Conservation (phyloP, 2,888 invertebrate genomes). For the Suillia variegata region DNA sequence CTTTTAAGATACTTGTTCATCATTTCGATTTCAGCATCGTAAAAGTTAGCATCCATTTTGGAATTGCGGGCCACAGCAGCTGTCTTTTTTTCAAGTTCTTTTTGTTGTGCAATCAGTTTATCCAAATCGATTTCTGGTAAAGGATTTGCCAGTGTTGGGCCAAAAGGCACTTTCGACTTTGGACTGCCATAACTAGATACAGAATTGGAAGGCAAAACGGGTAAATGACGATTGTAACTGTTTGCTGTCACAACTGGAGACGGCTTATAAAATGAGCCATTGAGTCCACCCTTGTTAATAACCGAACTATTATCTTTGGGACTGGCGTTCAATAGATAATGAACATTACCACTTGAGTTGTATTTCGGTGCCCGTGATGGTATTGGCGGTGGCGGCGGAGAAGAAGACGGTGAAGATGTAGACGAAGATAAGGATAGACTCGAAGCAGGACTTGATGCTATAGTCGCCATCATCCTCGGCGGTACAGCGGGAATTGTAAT, state of each 20-base stretch:
- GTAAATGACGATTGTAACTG: neutral
- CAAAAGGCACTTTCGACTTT: neutral
- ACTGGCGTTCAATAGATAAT: slow-evolving; percentile 32
- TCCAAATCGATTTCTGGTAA: slow-evolving; percentile 42
- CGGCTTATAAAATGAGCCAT: neutral
- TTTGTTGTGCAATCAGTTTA: slow-evolving; percentile 49
- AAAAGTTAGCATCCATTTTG: slow-evolving; percentile 56
- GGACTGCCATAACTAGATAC: neutral
- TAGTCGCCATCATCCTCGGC: slow-evolving; percentile 41
- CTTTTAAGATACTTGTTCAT: slow-evolving; percentile 62
- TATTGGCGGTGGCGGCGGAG: slow-evolving; percentile 55
- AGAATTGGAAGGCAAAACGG: neutral
- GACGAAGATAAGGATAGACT: slow-evolving; percentile 56
- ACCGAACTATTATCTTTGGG: slow-evolving; percentile 15
- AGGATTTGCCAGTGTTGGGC: neutral
- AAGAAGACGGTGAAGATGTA: slow-evolving; percentile 55
- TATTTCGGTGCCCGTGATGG: slow-evolving; percentile 55
- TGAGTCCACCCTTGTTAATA: neutral
- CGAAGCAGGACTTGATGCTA: slow-evolving; percentile 52
- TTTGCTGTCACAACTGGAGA: slow-evolving; percentile 5
- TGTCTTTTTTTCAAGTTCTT: slow-evolving; percentile 48
- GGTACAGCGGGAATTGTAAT: slow-evolving; percentile 46
- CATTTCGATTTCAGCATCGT: slow-evolving; percentile 61
- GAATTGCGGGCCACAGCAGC: slow-evolving; percentile 45
- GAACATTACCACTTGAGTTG: slow-evolving; percentile 32